Conservation (phyloP, 1,140 invertebrate genomes). For the Drosophila truncata region DNA sequence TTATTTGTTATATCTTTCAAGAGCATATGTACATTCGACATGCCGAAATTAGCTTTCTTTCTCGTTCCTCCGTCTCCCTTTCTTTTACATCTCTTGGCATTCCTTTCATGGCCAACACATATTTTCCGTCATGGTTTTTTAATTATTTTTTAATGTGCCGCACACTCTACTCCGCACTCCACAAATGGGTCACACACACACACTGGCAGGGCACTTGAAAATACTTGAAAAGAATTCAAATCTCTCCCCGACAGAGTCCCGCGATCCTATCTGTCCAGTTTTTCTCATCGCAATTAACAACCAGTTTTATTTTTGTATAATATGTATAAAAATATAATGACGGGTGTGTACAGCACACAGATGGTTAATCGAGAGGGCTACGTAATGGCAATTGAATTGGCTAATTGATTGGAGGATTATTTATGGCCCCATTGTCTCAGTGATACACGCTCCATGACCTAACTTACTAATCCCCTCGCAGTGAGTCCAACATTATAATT, state of each 20-base stretch:
- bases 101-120: slow-evolving; percentile 60
- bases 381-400: slow-evolving; percentile 44
- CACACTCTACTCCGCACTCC: slow-evolving; percentile 29
- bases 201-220: slow-evolving; percentile 42
- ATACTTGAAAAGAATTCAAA: slow-evolving; percentile 52
- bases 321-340: slow-evolving; percentile 48
- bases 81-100: slow-evolving; percentile 42
- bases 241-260: slow-evolving; percentile 24
- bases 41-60: slow-evolving; percentile 12
- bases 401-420: slow-evolving; percentile 51
- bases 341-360: slow-evolving; percentile 27
- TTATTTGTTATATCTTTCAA: neutral
- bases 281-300: slow-evolving; percentile 65
- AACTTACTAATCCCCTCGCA: slow-evolving; percentile 51
- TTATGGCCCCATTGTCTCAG: slow-evolving; percentile 66
- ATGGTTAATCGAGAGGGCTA: slow-evolving; percentile 39
- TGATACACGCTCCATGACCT: slow-evolving; percentile 65
- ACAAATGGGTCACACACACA: slow-evolving; percentile 48
- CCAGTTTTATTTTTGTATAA: slow-evolving; percentile 46
- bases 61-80: slow-evolving; percentile 48
- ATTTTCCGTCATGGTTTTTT: slow-evolving; percentile 50
- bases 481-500: slow-evolving; percentile 14
- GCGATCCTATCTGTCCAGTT: slow-evolving; percentile 35
- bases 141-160: slow-evolving; percentile 64
- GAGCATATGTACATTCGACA: neutral